Base-by-base conservation (phyloP, 2,113 vertebrate species). In the Tetraodon nigroviridis region DNA sequence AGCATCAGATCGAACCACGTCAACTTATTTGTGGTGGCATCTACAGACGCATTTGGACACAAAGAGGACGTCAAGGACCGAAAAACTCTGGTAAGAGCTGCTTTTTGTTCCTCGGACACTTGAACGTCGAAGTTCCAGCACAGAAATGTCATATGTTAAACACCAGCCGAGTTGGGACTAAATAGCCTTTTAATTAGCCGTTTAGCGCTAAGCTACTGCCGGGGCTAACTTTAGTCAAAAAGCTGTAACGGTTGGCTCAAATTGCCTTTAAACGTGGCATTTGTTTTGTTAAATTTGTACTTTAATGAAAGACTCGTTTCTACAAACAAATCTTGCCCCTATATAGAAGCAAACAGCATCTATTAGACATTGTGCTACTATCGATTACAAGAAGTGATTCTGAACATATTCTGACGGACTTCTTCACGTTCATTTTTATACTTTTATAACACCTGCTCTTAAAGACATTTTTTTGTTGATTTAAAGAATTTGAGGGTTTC, bases 1-100 rank as follows among this genome's bases (percentile, higher is more conserved):
- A 69, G 48, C 46, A 48, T 61, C 24, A 69, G 45, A 64, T 49
- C 75, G 17, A 24, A 67, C 60, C 71, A 71, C 81, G 65, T 81
- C 62, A 14, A 59, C 62, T 47, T 46, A 0, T 70, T 52, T 15
- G 68, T 69, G 59, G 66, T 72, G 78, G 66, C 66, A 59, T 11
- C 50, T 6, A n/a, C 40, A 55, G 47, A 50, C 58, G 60, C 40
- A 20, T 57, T 16, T 32, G 48, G 40, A 16, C 63, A 76, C 76
- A 80, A 82, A 75, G 69, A 68, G n/a, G n/a, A 52, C 12, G 19
- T 50, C 41, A 40, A 17, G 44, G 22, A 51, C 29, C 37, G 20
- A 0, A 22, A 17, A 42, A 41, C 10, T 58, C 32, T 71, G 83
- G 84, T 85, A 6, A 75, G 72, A 57, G 17, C 6, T 44, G 4